Evolutionary conservation across 2,888 invertebrate genomes (phyloP), one percentile per base, ranked within the genome.

Genomic region (Dastarcus helophoroides): DNA sequence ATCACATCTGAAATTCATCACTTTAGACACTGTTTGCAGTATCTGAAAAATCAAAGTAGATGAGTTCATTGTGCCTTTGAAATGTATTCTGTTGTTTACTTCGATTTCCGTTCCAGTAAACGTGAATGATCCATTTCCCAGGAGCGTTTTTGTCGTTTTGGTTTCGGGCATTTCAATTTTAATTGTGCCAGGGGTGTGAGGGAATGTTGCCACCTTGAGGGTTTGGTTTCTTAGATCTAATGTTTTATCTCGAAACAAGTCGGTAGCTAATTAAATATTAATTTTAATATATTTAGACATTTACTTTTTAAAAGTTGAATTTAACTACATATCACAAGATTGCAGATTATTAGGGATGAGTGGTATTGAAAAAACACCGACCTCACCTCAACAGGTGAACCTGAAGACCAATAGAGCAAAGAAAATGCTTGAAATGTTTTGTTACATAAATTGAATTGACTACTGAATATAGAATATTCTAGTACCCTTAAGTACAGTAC

Each of bases 61-160:
- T 6, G n/a, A 26, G 3, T 13, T 14, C 7, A 17, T 11, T 9
- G 25, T 14, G 5, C 16, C 26, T 8, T 29, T 3, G 22, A 30
- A 22, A 21, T 17, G 28, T 26, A 12, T 22, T 29, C 11, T 19
- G 6, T 25, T 5, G 12, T 41, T 46, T 53, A 79, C 80, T 61
- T 81, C 77, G 43, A 79, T 69, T 64, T 82, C 82, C 14, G 79
- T 64, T 3, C 82, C 82, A 3, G 64, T 61, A 38, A 69, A 65
- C 38, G 56, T 57, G 7, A 35, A 22, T 13, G 35, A 10, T 14
- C 31, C 39, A 6, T 36, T 35, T 3, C 37, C 39, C 8, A 25
- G 41, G 42, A 1, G 38, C 42, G 12, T 50, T 55, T n/a, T 21
- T 34, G 9, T 27, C 16, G 35, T 39, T 41, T 36, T 38, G 19